Conservation (phyloP, 2,888 invertebrate species). For the Dexiosoma caninum region DNA sequence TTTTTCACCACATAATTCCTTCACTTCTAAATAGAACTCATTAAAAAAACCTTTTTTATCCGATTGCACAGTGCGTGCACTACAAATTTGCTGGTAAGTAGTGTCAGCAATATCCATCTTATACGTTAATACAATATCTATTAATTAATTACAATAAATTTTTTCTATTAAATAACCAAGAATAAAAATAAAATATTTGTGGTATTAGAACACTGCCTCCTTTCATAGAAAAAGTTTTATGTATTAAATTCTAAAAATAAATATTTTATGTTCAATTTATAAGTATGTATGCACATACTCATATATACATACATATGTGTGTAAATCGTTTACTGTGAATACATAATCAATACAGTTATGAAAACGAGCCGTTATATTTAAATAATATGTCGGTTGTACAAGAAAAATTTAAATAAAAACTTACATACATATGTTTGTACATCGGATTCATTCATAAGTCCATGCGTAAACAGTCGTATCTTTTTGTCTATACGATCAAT, state of each 20-base stretch:
- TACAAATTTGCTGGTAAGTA: constrained; percentile 83
- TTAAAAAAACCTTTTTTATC: constrained; percentile 87
- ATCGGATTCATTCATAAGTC: too few species aligned
- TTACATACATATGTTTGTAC: too few species aligned
- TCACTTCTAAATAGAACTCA: constrained; percentile 82
- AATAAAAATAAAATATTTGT: background rate
- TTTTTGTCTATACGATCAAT: too few species aligned
- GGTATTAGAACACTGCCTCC: constrained; percentile 16
- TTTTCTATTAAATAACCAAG: constrained; percentile 45
- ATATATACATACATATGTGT: background rate
- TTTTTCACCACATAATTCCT: constrained; percentile 76
- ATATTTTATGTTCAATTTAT: constrained; percentile 23
- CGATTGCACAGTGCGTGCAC: constrained; percentile 86
- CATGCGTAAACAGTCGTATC: too few species aligned
- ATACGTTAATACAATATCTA: background rate
- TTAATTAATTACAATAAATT: background rate
- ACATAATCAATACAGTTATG: background rate
- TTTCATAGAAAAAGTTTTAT: background rate
- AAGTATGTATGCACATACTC: constrained; percentile 6
- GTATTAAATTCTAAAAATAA: constrained; percentile 58
- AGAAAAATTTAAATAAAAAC: too few species aligned
- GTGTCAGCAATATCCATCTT: constrained; percentile 67
- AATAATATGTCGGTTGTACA: too few species aligned
- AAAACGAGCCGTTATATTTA: constrained; percentile 11
- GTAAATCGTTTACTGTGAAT: constrained; percentile 14